A percentile compares a stretch with the other conserved stretches of the same genome.
Conservation (phyloP, 2,113 vertebrate genomes). For the Emydura subglobosa region DNA sequence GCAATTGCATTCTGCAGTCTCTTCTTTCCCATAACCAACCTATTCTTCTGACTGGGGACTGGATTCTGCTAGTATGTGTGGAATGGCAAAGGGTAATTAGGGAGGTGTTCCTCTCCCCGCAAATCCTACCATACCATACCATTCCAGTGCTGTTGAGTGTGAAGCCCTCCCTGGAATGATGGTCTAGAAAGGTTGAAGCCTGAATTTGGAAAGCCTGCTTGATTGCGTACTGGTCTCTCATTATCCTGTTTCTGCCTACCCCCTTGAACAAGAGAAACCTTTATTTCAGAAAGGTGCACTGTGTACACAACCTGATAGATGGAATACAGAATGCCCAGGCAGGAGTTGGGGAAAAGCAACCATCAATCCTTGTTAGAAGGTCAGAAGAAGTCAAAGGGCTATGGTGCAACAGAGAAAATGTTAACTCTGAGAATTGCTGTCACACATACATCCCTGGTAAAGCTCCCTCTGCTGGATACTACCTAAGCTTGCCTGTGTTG, state of each 20-base stretch:
- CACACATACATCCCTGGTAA: too few species aligned
- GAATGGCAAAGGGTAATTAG: background rate
- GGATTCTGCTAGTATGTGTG: background rate
- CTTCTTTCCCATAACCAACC: background rate
- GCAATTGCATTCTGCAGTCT: background rate
- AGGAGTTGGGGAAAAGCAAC: background rate
- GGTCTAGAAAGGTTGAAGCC: background rate
- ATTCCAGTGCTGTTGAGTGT: background rate
- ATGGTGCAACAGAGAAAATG: background rate
- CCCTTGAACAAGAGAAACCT: background rate
- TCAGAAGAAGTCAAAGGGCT: background rate
- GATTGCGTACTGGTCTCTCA: background rate
- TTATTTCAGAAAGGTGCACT: background rate
- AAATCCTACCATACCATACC: background rate
- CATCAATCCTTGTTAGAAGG: accelerated
- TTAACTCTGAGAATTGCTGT: background rate
- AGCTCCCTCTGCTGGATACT: background rate
- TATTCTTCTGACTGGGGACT: background rate
- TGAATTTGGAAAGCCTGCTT: background rate
- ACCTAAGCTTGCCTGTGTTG: background rate
- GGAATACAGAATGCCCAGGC: background rate
- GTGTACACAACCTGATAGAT: background rate
- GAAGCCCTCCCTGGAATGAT: background rate
- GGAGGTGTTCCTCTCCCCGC: background rate
- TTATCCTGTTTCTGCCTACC: background rate